Conservation (phyloP, 2,113 vertebrate genomes). For the Xenopus tropicalis region DNA sequence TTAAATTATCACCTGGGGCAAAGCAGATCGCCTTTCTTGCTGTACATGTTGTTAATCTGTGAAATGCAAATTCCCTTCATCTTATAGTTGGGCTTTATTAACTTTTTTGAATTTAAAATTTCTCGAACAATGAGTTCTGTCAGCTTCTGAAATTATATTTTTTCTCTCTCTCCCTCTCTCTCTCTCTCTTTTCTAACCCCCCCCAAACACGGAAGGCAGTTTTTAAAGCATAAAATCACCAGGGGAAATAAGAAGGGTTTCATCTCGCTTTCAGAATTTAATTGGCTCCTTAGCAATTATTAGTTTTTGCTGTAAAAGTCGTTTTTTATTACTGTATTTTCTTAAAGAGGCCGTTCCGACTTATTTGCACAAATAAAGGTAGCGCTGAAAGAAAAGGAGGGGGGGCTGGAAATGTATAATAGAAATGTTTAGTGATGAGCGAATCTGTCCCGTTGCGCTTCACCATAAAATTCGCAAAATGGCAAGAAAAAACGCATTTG, state of each 20-base stretch:
- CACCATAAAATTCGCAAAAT: no score
- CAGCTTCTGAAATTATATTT: conserved; percentile 99
- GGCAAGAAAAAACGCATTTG: no score
- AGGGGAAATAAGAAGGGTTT: conserved; percentile 99
- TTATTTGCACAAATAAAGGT: background rate
- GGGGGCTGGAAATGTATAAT: no score
- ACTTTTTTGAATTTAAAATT: conserved; percentile 99
- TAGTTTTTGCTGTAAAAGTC: conserved; percentile 97
- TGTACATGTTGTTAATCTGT: conserved; percentile 99
- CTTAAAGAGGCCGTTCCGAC: conserved; percentile 83
- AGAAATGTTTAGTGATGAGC: no score
- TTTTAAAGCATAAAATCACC: conserved; percentile 99
- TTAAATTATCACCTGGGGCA: conserved; percentile 99
- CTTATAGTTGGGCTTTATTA: conserved; percentile 99
- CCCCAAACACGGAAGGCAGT: conserved; percentile 91
- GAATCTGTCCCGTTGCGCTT: no score
- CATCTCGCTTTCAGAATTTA: conserved; percentile 99
- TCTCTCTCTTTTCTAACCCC: conserved; percentile 71
- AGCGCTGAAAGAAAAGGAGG: no score
- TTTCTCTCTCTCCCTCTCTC: conserved; percentile 60
- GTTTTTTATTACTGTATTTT: conserved; percentile 98
- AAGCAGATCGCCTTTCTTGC: conserved; percentile 98
- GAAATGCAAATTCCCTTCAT: conserved; percentile 99
- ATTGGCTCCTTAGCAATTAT: conserved; percentile 99
- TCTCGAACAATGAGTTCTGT: conserved; percentile 99